Evolutionary conservation across 2,113 vertebrate genomes (phyloP), one percentile per base, ranked within the genome.

Genomic region (Rhea pennata): DNA sequence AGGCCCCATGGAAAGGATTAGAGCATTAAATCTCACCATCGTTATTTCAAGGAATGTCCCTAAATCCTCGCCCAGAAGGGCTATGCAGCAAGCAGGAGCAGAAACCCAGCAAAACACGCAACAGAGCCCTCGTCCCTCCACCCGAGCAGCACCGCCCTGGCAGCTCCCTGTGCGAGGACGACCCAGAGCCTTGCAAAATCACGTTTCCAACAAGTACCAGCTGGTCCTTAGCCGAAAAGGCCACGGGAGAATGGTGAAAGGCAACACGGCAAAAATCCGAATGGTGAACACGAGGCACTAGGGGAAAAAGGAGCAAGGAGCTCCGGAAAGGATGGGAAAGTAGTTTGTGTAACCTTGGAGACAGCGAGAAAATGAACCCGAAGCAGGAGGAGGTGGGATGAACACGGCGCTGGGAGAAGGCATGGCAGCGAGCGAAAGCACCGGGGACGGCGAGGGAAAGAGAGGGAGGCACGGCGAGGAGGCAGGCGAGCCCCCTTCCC

Each of bases 281-380:
- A 10, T 1, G 10, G 61, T 22, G 53, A 70, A 33, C 23, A 48
- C 39, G 44, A 61, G 21, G 74, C 19, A 20, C 21, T 1, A 10
- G 72, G 20, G 90, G 58, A 74, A 90, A 90, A 88, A 78, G 84
- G 54, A 53, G 9, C 56, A 23, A 83, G 90, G 84, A 92, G 54
- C 84, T 80, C 50, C 1, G 87, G 89, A 82, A 72, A 54, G 36
- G 24, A 84, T 90, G 44, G 54, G 86, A 76, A 86, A 94, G 86
- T 29, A 8, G 6, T 17, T 83, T 5, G 31, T 27, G 96, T 98
- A 97, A 97, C 98, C 97, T 95, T 97, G 97, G 98, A 98, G 96
- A 98, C 71, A 7, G 74, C 24, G 59, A 94, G 93, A 21, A 54
- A 1, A 86, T 72, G 89, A 96, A 87, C 70, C 66, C 6, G 3